Base-by-base conservation (phyloP, 2,888 invertebrate genomes). In the Amphipyra berbera region DNA sequence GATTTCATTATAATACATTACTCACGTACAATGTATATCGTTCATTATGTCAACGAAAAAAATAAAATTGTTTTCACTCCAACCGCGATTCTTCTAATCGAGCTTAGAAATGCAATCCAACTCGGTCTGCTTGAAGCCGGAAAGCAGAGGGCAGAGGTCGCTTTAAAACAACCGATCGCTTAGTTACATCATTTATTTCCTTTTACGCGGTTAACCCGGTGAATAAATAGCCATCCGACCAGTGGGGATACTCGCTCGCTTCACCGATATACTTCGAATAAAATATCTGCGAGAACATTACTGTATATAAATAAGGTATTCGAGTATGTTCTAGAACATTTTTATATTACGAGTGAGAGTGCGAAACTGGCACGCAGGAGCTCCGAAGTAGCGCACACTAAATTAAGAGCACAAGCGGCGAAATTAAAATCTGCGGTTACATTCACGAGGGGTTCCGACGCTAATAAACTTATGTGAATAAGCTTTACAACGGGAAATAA, bases 391-490 rank as follows among this genome's bases (percentile, higher is more conserved):
- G 81, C 64, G 79, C 76, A 78, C 83, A 86, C 83, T 86, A 86
- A 87, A 89, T 90, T 87, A 86, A 86, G 77, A 82, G 82, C 82
- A 88, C 82, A 85, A 87, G 85, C 81, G 82, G 82, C 79, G 75
- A 88, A 90, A 90, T 90, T 89, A 90, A 90, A 91, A 89, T 86
- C 83, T 85, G 89, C 81, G 89, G 89, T 83, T 82, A 85, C 85
- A 85, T 88, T 82, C 83, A 81, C 75, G 82, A 82, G 77, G 73
- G 82, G 81, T 78, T 75, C 75, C 69, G 73, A 76, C 82, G 76
- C 81, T 89, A 90, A 90, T 89, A 89, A 87, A 89, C 85, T 87
- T 84, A 84, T 80, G 78, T 82, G 86, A 84, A 84, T 84, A 82
- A 78, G 80, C 79, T 81, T 77, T 69, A 69, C 59, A 76, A 53